Conservation (phyloP, 1,140 invertebrate species). For the Aphaenogaster ashmeadi region DNA sequence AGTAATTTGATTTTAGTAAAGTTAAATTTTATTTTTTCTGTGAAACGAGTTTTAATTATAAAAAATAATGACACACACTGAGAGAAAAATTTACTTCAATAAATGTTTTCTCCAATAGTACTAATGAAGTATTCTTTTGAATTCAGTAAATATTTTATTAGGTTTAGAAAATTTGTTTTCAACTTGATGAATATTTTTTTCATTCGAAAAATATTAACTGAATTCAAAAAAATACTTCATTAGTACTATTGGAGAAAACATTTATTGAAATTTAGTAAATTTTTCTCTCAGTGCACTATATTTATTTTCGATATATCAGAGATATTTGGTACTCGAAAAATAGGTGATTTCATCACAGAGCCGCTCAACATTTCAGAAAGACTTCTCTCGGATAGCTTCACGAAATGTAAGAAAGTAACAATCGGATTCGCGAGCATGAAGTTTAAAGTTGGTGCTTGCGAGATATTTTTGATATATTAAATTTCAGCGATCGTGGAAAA, state of each 20-base stretch:
- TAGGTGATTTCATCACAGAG: background rate
- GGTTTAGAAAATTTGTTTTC: no score
- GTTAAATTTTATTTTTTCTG: background rate
- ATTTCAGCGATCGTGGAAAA: constrained; percentile 36
- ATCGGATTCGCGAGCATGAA: constrained; percentile 20
- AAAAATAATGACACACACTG: background rate
- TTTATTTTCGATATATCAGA: background rate
- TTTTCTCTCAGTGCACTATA: no score
- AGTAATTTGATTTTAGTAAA: background rate
- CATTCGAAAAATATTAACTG: no score
- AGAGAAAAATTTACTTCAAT: no score
- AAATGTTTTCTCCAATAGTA: no score
- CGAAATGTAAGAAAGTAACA: constrained; percentile 10
- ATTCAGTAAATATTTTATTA: no score
- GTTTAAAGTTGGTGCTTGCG: constrained; percentile 19
- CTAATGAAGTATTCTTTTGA: no score
- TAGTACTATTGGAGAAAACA: no score
- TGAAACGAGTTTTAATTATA: background rate
- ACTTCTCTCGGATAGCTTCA: background rate
- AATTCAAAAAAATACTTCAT: no score
- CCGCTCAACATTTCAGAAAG: background rate
- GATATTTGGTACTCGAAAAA: background rate
- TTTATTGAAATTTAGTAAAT: no score
- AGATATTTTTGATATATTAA: constrained; percentile 55
- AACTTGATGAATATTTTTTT: no score